These are phyloP conservation scores for Centropus bengalensis DNA, from an alignment of 2,113 vertebrate species.

Conservation along the genomic window DNA sequence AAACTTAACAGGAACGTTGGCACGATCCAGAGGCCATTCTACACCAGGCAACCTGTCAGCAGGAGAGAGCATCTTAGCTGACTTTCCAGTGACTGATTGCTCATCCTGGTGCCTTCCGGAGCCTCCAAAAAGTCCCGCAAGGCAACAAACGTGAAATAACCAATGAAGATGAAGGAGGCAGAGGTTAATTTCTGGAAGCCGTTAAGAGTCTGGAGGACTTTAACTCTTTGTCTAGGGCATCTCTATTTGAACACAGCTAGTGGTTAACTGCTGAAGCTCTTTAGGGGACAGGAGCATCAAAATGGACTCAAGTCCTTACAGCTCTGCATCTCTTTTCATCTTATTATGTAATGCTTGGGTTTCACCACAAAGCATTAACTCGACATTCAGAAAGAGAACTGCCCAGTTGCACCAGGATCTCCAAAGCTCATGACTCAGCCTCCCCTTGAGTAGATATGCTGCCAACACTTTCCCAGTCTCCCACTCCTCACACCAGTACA, in stretches of 20 bases:
- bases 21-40: not conserved
- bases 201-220: not conserved
- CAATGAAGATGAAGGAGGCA: not conserved
- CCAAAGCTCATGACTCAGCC: not conserved
- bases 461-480: not conserved
- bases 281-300: not conserved
- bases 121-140: not conserved
- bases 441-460: not conserved
- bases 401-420: not conserved
- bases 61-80: not conserved
- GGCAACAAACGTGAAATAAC: not conserved
- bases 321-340: not conserved
- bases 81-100: not conserved
- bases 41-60: not conserved
- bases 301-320: not conserved
- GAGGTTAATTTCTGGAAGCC: not conserved
- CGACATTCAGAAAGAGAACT: not conserved
- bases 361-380: not conserved
- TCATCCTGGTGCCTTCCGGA: not conserved
- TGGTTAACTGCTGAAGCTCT: not conserved
- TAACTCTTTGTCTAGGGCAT: not conserved
- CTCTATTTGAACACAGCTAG: not conserved
- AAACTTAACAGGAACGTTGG: not conserved
- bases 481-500: not conserved
- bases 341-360: not conserved